Evolutionary conservation across 2,888 invertebrate species (phyloP).

Genomic region (Rapana venosa): DNA sequence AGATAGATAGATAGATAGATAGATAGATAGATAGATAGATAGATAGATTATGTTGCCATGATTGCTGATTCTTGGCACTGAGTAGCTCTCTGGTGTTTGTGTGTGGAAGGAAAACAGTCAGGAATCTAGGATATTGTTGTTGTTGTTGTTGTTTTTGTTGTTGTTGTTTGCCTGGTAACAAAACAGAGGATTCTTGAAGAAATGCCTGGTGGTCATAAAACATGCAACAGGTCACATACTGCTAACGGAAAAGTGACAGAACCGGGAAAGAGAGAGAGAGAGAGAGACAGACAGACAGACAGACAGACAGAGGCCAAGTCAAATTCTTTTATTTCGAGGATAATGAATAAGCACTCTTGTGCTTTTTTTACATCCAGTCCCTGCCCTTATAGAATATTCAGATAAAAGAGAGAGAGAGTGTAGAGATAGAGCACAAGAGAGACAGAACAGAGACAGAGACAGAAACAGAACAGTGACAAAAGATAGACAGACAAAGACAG

Average conservation of each 20-base stretch:
- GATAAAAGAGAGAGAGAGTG: too few relatives aligned
- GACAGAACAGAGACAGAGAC: too few relatives aligned
- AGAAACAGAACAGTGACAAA: too few relatives aligned
- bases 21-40: background rate
- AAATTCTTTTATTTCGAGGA: background rate
- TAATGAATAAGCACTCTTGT: background rate
- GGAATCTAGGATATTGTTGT: background rate
- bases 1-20: background rate
- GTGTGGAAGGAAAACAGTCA: background rate
- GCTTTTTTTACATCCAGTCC: background rate
- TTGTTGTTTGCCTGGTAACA: background rate
- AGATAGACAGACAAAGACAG: too few relatives aligned
- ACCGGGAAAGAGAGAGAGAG: background rate
- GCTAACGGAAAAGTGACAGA: background rate
- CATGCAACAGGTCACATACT: background rate
- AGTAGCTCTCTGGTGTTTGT: background rate
- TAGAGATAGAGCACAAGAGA: too few relatives aligned
- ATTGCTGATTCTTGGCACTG: too few relatives aligned
- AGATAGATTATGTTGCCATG: too few relatives aligned
- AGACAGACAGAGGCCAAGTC: background rate
- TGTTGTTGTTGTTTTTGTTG: too few relatives aligned
- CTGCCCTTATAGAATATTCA: background rate
- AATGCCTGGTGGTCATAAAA: background rate
- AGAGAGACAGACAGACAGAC: background rate
- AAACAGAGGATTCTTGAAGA: background rate